Evolutionary conservation across 2,888 invertebrate genomes (phyloP).

Genomic region (Plutella xylostella): DNA sequence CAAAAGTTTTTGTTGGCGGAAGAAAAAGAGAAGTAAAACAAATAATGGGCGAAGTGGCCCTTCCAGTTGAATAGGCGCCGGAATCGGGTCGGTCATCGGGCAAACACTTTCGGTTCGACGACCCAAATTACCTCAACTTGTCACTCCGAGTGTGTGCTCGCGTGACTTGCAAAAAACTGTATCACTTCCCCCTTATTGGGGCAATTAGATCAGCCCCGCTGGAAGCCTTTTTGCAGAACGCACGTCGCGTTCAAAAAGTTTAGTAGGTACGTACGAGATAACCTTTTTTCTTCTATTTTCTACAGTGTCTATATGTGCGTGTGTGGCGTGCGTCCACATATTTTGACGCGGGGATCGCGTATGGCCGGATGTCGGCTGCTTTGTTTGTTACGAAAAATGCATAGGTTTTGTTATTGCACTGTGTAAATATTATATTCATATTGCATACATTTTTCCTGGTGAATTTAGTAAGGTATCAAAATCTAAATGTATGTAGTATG

Average conservation of each 20-base stretch:
- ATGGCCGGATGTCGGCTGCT: background rate
- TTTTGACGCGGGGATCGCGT: background rate
- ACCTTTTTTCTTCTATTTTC: background rate
- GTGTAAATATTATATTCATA: no score
- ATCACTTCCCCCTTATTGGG: constrained; percentile 20
- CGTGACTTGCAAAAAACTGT: constrained; percentile 37
- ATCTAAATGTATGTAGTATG: background rate
- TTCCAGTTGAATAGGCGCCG: background rate
- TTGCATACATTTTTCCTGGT: background rate
- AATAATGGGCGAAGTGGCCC: background rate
- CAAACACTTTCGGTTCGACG: constrained; percentile 37
- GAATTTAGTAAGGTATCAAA: background rate
- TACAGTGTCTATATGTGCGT: no score
- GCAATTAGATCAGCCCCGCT: constrained; percentile 7
- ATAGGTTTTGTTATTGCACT: background rate
- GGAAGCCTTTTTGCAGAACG: constrained; percentile 5
- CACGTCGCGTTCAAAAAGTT: background rate
- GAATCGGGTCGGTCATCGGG: constrained; percentile 12
- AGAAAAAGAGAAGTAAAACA: background rate
- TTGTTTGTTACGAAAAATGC: background rate
- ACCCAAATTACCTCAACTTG: constrained; percentile 46
- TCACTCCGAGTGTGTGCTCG: constrained; percentile 29
- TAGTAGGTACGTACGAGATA: background rate
- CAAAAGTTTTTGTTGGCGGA: no score
- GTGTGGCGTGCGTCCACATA: background rate